A percentile compares a stretch with the other conserved stretches of the same genome.
These are phyloP conservation scores for Symphodus melops DNA, from an alignment of 2,113 vertebrate genomes.

Conservation along the genomic window DNA sequence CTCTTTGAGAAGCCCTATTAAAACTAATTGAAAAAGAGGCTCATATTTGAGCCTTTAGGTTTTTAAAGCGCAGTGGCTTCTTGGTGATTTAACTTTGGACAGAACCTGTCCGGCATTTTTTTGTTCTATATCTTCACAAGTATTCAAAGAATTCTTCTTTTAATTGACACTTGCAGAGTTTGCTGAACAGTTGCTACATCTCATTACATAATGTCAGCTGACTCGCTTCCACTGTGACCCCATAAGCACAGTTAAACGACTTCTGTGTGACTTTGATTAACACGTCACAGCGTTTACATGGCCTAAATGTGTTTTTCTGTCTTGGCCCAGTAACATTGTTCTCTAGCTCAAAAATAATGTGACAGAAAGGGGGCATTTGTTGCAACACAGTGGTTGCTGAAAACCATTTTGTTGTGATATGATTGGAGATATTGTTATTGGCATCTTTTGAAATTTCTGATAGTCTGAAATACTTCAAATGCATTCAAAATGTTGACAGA, in stretches of 20 bases:
- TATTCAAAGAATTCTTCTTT: background rate
- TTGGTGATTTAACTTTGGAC: background rate
- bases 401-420: background rate
- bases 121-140: no score
- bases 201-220: background rate
- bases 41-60: no score
- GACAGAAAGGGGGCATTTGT: constrained; percentile 35
- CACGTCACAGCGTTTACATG: constrained; percentile 22
- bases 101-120: background rate
- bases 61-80: background rate
- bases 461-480: background rate
- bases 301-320: constrained; percentile 38
- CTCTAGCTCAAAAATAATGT: constrained; percentile 20
- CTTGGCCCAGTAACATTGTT: constrained; percentile 20
- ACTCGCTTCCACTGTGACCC: constrained; percentile 13
- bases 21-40: no score
- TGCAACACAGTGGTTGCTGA: background rate
- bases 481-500: constrained; percentile 30
- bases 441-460: background rate
- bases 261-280: constrained; percentile 51
- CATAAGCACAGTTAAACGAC: constrained; percentile 20
- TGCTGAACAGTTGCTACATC: constrained; percentile 11
- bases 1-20: no score
- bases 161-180: background rate
- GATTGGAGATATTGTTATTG: no score